Percentiles rank a stretch among this genome's conserved stretches.
Conservation (phyloP, 2,113 vertebrate species). For the Gavia stellata region DNA sequence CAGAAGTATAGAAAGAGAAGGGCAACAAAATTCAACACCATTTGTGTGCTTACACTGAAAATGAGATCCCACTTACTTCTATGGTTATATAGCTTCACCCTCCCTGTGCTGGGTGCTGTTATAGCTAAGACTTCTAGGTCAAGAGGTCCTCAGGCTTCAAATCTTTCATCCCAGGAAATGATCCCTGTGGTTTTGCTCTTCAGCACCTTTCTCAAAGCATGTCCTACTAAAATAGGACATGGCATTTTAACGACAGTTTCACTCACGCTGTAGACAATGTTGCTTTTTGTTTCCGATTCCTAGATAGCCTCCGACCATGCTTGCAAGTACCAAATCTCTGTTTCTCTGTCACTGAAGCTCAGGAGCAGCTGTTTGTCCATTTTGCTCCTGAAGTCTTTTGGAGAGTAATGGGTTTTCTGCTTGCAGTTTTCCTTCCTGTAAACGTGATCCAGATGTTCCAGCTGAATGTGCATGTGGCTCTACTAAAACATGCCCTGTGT, state of each 20-base stretch:
- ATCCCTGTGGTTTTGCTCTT: neutral
- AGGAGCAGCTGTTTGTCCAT: neutral
- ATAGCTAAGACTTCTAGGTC: neutral
- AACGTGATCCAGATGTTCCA: neutral
- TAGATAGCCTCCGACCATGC: neutral
- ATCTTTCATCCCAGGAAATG: neutral
- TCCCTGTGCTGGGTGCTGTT: neutral
- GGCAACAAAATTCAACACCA: neutral
- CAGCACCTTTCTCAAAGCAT: neutral
- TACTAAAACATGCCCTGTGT: neutral
- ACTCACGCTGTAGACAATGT: neutral
- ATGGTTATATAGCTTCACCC: neutral
- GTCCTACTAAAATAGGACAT: neutral
- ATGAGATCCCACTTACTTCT: neutral
- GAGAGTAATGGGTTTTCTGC: neutral
- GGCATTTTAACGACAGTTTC: neutral
- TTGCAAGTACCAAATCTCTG: neutral
- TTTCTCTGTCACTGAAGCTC: neutral
- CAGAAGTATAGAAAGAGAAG: neutral
- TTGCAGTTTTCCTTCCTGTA: neutral
- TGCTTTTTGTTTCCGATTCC: neutral
- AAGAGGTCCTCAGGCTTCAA: neutral
- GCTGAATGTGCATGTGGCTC: neutral
- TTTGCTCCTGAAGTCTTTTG: neutral
- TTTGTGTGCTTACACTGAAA: neutral